Evolutionary conservation across 30 jellyfish, hydroid and myxozoan genomes (phyloP), one percentile per base, ranked within the genome.

Genomic region (Aurelia aurita complex sp. Pacific): DNA sequence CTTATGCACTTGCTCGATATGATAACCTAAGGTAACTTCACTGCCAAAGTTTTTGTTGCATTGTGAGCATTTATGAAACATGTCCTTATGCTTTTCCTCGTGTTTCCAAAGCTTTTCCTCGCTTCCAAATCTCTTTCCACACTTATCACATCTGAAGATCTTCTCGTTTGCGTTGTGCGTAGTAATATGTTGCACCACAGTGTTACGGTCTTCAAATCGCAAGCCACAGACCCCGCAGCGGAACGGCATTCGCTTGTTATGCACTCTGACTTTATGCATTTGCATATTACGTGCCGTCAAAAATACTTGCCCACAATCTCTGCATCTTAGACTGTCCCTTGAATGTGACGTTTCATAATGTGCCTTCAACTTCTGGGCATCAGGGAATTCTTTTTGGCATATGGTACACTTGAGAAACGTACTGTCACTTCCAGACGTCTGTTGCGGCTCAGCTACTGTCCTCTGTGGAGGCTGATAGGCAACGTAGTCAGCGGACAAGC

Each of bases 191-290:
- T 92, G 89, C 80, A 92, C 90, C 38, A 92, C 98, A 29, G 97
- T 79, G 23, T 82, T 52, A 54, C 92, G 96, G 46, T 75, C 81
- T 79, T 92, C 98, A 71, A 92, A 92, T 35, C 97, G 97, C 5
- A 77, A 79, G 55, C 85, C 76, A 67, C 98, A 92, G 17, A 87
- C 92, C 2, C 97, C 98, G 80, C 98, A 92, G 51, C 97, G 95
- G 79, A 92, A 92, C 50, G 98, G 98, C 97, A 92, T 87, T 40
- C 97, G 23, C 18, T 79, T 89, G 65, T 87, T 81, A 53, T 92
- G 98, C 43, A 77, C 91, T 78, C 92, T 92, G 35, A 72, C 85
- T 61, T 92, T 79, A 57, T 92, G 98, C 74, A 86, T 83, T 51
- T 92, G 90, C 90, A 92, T 79, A 65, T 87, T 92, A 12, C 81